A percentile compares a stretch with the other conserved stretches of the same genome.
These are phyloP conservation scores for Bugulina stolonifera DNA, from an alignment of 2,888 invertebrate species.

Conservation along the genomic window DNA sequence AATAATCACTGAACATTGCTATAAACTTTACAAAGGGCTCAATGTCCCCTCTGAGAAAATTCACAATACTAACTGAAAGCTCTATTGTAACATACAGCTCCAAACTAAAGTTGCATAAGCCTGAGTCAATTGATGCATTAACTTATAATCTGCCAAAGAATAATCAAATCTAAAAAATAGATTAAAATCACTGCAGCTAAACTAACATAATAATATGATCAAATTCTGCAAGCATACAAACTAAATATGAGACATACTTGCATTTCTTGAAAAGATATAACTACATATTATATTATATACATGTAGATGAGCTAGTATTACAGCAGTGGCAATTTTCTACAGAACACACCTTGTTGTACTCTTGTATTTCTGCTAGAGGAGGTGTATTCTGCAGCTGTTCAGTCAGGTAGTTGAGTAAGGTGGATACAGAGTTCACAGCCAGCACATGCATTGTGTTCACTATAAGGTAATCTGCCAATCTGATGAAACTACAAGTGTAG, in stretches of 20 bases:
- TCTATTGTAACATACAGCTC: not conserved
- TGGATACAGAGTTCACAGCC: conserved; percentile 54
- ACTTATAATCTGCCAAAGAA: too few relatives aligned
- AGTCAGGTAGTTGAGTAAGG: conserved; percentile 50
- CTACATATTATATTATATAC: too few relatives aligned
- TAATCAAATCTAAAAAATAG: too few relatives aligned
- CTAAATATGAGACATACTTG: too few relatives aligned
- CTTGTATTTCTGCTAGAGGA: conserved; percentile 46
- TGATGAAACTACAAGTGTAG: conserved; percentile 54
- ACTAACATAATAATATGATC: too few relatives aligned
- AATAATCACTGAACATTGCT: not conserved
- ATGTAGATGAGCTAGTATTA: too few relatives aligned
- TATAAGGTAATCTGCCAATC: conserved; percentile 53
- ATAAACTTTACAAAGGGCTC: not conserved
- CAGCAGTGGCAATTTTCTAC: not conserved
- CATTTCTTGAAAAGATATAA: too few relatives aligned
- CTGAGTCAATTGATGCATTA: too few relatives aligned
- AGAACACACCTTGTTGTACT: conserved; percentile 31
- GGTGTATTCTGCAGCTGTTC: conserved; percentile 52
- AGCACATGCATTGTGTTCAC: conserved; percentile 54
- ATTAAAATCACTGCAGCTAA: too few relatives aligned
- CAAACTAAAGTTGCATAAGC: too few relatives aligned
- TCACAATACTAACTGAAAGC: not conserved
- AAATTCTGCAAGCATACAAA: too few relatives aligned
- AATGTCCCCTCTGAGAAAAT: not conserved